Base-by-base conservation (phyloP, 2,113 vertebrate species). In the Chloropsis cyanopogon region DNA sequence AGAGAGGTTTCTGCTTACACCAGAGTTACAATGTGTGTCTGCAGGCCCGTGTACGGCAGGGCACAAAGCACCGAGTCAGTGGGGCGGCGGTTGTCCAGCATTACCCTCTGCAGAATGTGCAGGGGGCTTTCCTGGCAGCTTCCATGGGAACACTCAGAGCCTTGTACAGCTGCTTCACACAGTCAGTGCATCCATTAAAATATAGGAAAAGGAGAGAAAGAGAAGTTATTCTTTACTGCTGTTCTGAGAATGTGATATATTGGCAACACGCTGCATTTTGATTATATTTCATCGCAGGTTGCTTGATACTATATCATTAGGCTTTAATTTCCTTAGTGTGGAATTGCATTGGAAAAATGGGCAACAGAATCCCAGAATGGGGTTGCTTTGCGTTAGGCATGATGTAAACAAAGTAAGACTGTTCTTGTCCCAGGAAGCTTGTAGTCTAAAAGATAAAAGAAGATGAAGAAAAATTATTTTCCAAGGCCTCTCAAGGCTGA, bases 1-100 rank as follows among this genome's bases (percentile, higher is more conserved):
- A 70, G 15, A 39, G 60, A 66, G 37, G 26, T 88, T 88, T 92
- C 39, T 90, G 39, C 59, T 77, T 16, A 10, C 11, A 10, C 4
- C 41, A 60, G 57, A 47, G 14, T 29, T n/a, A 6, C 31, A 47
- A 42, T 29, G 24, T 37, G 60, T n/a, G 63, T 24, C 50, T 57
- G 28, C 73, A 64, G 66, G 42, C 26, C 10, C 5, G 2, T 7
- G 63, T 24, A 6, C 1, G 1, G 41, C 31, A 5, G 3, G 3
- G 7, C 52, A 19, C 49, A 53, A 16, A 49, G 53, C 37, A 6
- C 0, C 2, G 19, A 39, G 16, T 24, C 57, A 9, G 39, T 3
- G 31, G 23, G 78, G 42, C 37, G n/a, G 68, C 33, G 12, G 57
- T 8, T 29, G 35, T 4, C 41, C 37, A 11, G n/a, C 63, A 6